Percentiles rank a stretch among this genome's conserved stretches.
Conservation (phyloP, 2,888 invertebrate genomes). For the Thereva nobilitata region DNA sequence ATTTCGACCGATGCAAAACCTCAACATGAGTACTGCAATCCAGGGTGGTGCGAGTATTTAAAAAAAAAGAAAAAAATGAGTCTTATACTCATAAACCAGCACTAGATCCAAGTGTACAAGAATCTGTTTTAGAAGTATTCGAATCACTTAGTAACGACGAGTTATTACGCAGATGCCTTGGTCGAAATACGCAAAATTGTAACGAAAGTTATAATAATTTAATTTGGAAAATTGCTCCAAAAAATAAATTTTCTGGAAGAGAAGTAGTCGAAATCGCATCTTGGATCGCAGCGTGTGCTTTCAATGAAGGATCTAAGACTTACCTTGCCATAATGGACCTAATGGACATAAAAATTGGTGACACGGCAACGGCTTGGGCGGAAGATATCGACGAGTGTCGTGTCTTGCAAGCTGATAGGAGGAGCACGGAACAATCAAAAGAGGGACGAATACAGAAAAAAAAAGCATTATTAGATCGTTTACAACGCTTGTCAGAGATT, state of each 20-base stretch:
- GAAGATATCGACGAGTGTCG: too few species aligned
- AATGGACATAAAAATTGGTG: too few species aligned
- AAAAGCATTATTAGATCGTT: too few species aligned
- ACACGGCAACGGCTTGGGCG: too few species aligned
- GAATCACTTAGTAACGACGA: neutral
- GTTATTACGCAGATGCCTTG: neutral
- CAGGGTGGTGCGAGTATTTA: neutral
- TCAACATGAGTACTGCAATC: neutral
- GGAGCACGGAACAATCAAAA: too few species aligned
- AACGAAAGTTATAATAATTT: neutral
- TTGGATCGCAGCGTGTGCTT: conserved; percentile 8
- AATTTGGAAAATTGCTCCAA: neutral
- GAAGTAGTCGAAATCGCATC: neutral
- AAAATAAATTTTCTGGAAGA: neutral
- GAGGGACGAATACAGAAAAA: too few species aligned
- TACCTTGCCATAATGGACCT: too few species aligned
- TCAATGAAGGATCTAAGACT: too few species aligned
- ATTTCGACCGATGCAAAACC: conserved; percentile 3
- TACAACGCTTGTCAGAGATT: too few species aligned
- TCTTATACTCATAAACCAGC: neutral
- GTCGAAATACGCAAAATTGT: neutral
- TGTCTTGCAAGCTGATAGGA: too few species aligned
- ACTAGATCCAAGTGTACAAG: neutral
- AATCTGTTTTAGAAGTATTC: neutral
- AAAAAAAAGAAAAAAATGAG: too few species aligned